Evolutionary conservation across 92 coral and sea anemone genomes (phyloP).

Genomic region (Porites cylindrica): DNA sequence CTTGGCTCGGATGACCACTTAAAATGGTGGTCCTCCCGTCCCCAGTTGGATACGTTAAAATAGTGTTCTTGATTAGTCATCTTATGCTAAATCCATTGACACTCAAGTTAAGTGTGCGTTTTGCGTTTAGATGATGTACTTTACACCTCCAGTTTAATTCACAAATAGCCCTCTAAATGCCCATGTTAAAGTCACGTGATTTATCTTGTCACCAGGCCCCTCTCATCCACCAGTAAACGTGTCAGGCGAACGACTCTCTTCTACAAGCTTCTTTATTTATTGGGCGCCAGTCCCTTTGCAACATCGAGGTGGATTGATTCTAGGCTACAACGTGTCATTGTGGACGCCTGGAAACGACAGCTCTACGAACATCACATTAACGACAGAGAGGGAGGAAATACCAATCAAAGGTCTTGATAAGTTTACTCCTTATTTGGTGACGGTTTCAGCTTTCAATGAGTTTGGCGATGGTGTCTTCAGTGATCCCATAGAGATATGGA

Average conservation of each 20-base stretch:
- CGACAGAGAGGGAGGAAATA: neutral
- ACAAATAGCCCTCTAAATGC: no score
- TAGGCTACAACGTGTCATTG: slow-evolving; percentile 5
- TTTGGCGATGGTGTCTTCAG: neutral
- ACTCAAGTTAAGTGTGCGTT: no score
- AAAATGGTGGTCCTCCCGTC: no score
- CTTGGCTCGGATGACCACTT: no score
- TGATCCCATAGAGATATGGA: neutral
- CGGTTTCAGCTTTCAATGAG: neutral
- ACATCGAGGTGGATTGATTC: neutral
- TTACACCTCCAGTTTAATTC: no score
- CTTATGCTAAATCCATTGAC: no score
- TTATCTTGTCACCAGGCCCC: neutral
- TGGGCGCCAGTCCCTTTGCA: slow-evolving; percentile 3
- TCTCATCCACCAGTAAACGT: slow-evolving; percentile 3
- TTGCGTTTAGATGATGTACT: no score
- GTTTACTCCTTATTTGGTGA: neutral
- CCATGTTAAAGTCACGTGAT: no score
- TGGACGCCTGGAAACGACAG: neutral
- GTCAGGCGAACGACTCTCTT: neutral
- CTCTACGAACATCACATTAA: neutral
- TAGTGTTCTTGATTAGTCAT: no score
- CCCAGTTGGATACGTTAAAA: no score
- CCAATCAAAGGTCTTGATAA: neutral
- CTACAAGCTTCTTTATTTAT: neutral